Conservation (phyloP, 2,888 invertebrate species). For the Halictus quadricinctus region DNA sequence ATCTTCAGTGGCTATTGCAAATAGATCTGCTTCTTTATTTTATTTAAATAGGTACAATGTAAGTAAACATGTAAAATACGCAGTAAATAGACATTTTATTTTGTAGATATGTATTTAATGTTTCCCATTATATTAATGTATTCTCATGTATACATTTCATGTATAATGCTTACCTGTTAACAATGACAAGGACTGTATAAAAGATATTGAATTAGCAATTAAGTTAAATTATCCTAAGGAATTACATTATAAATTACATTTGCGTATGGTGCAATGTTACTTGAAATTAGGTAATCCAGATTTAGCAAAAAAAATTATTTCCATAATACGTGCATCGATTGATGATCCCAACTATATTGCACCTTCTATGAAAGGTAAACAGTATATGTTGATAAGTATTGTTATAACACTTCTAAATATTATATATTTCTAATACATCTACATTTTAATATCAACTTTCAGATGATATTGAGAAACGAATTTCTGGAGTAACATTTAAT, state of each 20-base stretch:
- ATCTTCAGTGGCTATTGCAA: slow-evolving; percentile 86
- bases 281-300: slow-evolving; percentile 83
- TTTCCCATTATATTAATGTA: slow-evolving; percentile 5
- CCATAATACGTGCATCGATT: slow-evolving; percentile 57
- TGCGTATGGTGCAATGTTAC: slow-evolving; percentile 87
- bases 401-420: not conserved
- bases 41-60: slow-evolving; percentile 86
- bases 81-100: slow-evolving; percentile 17
- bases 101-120: not conserved
- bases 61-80: slow-evolving; percentile 56
- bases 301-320: slow-evolving; percentile 78
- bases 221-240: slow-evolving; percentile 86
- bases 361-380: slow-evolving; percentile 66
- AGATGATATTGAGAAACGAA: slow-evolving; percentile 75
- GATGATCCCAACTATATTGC: slow-evolving; percentile 58
- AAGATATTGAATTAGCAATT: slow-evolving; percentile 86
- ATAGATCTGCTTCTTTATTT: slow-evolving; percentile 87
- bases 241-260: slow-evolving; percentile 86
- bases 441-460: slow-evolving; percentile 25
- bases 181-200: slow-evolving; percentile 84
- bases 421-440: not conserved
- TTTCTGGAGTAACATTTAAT: slow-evolving; percentile 70
- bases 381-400: not conserved
- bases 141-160: slow-evolving; percentile 24
- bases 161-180: not conserved